These are phyloP conservation scores for Clarias magur DNA, from an alignment of 2,113 vertebrate species.

Conservation along the genomic window DNA sequence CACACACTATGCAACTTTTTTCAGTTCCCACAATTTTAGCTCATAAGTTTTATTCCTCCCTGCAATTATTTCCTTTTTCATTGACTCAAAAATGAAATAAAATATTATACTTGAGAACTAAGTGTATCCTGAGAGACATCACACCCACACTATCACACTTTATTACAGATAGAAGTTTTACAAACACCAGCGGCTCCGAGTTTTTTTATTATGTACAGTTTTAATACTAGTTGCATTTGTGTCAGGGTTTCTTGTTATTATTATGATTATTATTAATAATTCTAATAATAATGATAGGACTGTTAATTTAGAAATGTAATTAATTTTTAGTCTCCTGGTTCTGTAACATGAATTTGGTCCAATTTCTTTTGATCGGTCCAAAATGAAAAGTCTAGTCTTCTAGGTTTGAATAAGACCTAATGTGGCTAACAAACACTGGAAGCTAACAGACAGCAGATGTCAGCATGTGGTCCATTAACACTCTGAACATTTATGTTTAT, in stretches of 20 bases:
- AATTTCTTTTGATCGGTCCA: background rate
- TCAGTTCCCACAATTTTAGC: background rate
- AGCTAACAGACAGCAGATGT: background rate
- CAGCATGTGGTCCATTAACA: background rate
- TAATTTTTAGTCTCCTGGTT: background rate
- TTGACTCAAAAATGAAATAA: background rate
- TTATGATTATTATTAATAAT: background rate
- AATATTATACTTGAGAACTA: background rate
- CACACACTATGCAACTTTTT: background rate
- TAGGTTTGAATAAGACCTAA: background rate
- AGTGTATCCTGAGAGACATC: background rate
- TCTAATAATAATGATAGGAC: background rate
- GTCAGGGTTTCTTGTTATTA: background rate
- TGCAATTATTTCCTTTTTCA: background rate
- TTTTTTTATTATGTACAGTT: background rate
- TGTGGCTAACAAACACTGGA: background rate
- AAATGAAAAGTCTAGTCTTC: background rate
- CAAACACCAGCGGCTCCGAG: background rate
- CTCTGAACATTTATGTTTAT: background rate
- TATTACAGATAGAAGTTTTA: background rate
- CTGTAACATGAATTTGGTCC: background rate
- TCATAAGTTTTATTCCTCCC: background rate
- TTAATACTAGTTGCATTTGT: background rate
- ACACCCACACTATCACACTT: background rate
- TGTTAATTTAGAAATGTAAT: background rate